Evolutionary conservation across 2,113 vertebrate species (phyloP).

Genomic region (Cricetomys ansorgei): DNA sequence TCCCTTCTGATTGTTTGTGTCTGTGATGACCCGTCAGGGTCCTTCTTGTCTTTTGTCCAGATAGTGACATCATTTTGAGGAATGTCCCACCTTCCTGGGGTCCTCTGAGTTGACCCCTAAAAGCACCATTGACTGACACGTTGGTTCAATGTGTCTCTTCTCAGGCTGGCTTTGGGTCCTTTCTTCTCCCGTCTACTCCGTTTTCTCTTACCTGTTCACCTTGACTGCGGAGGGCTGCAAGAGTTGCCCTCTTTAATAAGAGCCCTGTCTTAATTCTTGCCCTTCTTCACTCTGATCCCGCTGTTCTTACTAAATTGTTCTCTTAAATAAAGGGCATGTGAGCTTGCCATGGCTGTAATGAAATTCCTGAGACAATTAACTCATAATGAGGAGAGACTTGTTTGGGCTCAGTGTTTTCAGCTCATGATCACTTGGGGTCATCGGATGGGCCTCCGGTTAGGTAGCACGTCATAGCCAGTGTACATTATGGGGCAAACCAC

Average conservation of each 20-base stretch:
- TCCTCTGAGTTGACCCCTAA: neutral
- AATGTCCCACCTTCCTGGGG: accelerated
- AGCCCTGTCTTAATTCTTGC: neutral
- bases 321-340: neutral
- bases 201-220: neutral
- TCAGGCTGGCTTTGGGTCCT: neutral
- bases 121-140: too few species aligned
- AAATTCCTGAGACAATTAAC: neutral
- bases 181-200: neutral
- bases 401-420: neutral
- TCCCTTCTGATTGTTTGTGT: neutral
- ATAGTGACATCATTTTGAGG: neutral
- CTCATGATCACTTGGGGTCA: neutral
- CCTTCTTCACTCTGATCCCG: neutral
- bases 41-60: neutral
- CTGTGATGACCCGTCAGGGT: neutral
- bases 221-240: neutral
- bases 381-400: neutral
- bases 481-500: neutral
- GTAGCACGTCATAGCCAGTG: too few species aligned
- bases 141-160: neutral
- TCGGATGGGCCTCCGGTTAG: neutral
- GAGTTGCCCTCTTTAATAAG: neutral
- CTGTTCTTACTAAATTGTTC: neutral
- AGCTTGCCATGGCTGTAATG: neutral